phyloP scores from a whole-genome alignment of 2,113 vertebrate species.

The Drymodes brunneopygia region DNA sequence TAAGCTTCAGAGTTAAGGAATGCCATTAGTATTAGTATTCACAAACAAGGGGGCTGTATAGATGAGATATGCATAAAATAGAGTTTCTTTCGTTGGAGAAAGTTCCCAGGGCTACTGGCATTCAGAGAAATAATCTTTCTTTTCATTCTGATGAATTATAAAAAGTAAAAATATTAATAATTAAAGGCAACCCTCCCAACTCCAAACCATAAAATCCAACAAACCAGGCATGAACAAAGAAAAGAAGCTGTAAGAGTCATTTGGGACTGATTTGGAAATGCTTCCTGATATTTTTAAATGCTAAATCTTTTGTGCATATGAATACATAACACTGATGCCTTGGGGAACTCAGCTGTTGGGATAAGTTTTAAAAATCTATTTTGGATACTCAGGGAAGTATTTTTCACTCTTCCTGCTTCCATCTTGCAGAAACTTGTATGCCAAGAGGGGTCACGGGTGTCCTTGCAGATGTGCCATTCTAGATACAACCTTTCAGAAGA shows the following conservation, averaged over 20 bases:
- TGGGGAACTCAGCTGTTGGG: constrained; percentile 30
- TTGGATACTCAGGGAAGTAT: neutral
- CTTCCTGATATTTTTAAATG: constrained; percentile 45
- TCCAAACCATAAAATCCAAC: neutral
- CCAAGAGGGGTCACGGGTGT: neutral
- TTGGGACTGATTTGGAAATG: constrained; percentile 7
- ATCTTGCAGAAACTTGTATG: neutral
- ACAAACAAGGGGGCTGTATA: neutral
- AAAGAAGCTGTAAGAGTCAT: neutral
- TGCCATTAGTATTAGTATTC: neutral
- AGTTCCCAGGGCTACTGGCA: neutral
- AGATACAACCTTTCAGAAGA: constrained; percentile 11
- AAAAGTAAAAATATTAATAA: neutral
- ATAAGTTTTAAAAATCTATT: constrained; percentile 6
- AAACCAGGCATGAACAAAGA: neutral
- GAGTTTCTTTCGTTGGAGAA: neutral
- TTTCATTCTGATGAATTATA: constrained; percentile 2
- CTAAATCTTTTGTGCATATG: constrained; percentile 20
- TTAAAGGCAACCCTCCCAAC: neutral
- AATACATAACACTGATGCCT: constrained; percentile 5
- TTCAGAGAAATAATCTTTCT: neutral
- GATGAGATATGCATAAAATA: neutral
- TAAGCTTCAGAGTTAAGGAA: neutral
- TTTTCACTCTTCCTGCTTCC: constrained; percentile 1
- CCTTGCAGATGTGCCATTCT: constrained; percentile 27